Evolutionary conservation across 2,888 invertebrate species (phyloP).

Genomic region (Temnothorax unifasciatus): DNA sequence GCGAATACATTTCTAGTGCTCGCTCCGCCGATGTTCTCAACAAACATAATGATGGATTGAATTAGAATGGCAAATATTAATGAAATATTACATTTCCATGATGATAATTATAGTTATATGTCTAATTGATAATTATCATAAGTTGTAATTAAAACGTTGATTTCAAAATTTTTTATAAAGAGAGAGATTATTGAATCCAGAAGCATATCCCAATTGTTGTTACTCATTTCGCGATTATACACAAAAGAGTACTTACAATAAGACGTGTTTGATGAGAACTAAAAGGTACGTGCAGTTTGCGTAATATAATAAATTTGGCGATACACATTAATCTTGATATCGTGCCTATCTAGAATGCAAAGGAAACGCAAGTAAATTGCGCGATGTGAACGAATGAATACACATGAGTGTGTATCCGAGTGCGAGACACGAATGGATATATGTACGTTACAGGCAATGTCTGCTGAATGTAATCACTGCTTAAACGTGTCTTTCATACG

Average conservation of each 20-base stretch:
- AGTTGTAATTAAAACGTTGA: background rate
- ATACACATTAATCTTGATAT: conserved; percentile 18
- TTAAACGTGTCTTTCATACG: conserved; percentile 55
- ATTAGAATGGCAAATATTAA: conserved; percentile 18
- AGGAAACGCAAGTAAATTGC: conserved; percentile 24
- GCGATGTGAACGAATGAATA: conserved; percentile 41
- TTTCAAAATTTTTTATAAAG: background rate
- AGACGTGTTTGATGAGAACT: conserved; percentile 32
- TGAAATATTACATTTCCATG: background rate
- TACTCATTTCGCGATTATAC: background rate
- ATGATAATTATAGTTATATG: conserved; percentile 1
- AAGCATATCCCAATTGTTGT: background rate
- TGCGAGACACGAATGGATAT: conserved; percentile 33
- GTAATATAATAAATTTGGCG: background rate
- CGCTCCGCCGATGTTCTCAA: conserved; percentile 16
- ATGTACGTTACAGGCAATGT: conserved; percentile 73
- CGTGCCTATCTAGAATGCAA: conserved; percentile 11
- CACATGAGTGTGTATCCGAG: conserved; percentile 29
- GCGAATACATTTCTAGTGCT: background rate
- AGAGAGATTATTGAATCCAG: background rate
- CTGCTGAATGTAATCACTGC: conserved; percentile 62
- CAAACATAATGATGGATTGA: conserved; percentile 8
- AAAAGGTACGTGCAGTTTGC: background rate
- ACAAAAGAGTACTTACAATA: background rate
- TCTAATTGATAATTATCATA: conserved; percentile 6